Percentiles rank a stretch among this genome's conserved stretches.
Conservation (phyloP, 2,888 invertebrate species). For the Syrphus vitripennis region DNA sequence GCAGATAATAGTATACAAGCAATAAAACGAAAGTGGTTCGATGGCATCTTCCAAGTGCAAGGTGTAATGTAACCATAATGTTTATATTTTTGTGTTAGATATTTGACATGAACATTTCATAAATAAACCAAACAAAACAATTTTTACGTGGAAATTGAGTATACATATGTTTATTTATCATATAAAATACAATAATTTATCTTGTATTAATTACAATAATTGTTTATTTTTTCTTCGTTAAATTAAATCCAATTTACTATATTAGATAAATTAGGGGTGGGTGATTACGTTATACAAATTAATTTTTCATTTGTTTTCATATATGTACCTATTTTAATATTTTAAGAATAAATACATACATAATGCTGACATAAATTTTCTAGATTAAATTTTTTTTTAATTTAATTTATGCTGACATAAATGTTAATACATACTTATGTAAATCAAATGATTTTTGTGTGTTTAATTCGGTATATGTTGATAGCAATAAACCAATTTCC, state of each 20-base stretch:
- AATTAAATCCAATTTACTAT: constrained; percentile 37
- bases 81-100: not conserved
- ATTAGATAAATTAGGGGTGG: constrained; percentile 13
- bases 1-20: no score
- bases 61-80: no score
- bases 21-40: no score
- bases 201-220: constrained; percentile 32
- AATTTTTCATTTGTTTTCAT: no score
- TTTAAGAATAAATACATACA: no score
- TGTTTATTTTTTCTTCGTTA: constrained; percentile 54
- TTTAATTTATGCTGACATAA: constrained; percentile 25
- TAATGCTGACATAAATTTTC: not conserved
- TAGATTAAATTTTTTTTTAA: not conserved
- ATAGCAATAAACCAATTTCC: constrained; percentile 2
- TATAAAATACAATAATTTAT: constrained; percentile 52
- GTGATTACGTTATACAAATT: no score
- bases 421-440: no score
- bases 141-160: constrained; percentile 45
- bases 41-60: no score
- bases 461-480: not conserved
- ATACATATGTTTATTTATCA: constrained; percentile 67
- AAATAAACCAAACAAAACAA: not conserved
- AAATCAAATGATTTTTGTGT: not conserved
- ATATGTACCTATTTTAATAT: no score
- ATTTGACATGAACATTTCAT: not conserved